Conservation (phyloP, 2,888 invertebrate species). For the Temnothorax unifasciatus region DNA sequence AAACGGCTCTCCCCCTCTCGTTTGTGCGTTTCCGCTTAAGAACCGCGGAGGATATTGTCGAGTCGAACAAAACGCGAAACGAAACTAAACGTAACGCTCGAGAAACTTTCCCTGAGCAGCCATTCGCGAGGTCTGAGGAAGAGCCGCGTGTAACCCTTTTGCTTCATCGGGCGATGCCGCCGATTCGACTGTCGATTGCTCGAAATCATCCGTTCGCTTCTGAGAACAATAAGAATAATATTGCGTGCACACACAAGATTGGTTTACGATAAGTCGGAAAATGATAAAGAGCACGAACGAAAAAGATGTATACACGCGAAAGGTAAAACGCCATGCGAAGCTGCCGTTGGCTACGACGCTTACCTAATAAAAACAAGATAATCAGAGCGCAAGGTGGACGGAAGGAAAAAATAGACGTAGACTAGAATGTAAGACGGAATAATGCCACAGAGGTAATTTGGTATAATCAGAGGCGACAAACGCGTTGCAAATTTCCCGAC, state of each 20-base stretch:
- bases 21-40: constrained; percentile 17
- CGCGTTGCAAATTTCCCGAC: neutral
- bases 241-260: neutral
- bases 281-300: neutral
- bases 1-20: constrained; percentile 17
- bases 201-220: neutral
- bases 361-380: neutral
- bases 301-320: neutral
- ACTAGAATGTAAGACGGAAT: neutral
- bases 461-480: neutral
- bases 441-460: neutral
- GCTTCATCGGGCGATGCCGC: neutral
- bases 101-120: neutral
- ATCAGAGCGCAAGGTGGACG: neutral
- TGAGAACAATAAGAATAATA: neutral
- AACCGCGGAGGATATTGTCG: constrained; percentile 10
- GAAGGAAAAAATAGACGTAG: neutral
- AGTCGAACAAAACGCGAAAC: neutral
- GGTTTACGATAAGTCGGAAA: neutral
- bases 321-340: neutral
- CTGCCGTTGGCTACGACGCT: neutral
- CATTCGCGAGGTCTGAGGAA: too few relatives aligned
- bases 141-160: too few relatives aligned
- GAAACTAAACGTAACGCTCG: neutral
- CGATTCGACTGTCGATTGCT: neutral